Percentiles rank a stretch among this genome's conserved stretches.
These are phyloP conservation scores for Phyllotreta striolata DNA, from an alignment of 2,888 invertebrate species.

Conservation along the genomic window DNA sequence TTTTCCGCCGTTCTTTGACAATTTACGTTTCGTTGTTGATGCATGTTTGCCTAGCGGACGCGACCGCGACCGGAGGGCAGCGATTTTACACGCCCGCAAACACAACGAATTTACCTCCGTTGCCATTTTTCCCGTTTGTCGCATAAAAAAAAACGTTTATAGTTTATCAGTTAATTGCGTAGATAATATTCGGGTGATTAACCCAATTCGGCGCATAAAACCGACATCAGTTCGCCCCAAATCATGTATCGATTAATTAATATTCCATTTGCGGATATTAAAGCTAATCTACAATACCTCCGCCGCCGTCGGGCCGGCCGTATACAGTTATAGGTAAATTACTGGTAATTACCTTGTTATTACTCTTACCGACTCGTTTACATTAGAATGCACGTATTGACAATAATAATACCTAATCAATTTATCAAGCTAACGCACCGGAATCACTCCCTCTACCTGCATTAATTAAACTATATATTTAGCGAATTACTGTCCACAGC, in stretches of 20 bases:
- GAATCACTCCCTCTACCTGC: too few relatives aligned
- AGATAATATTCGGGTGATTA: constrained; percentile 7
- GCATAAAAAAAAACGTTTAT: not conserved
- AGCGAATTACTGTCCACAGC: too few relatives aligned
- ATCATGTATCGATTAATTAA: constrained; percentile 16
- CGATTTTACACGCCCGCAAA: too few relatives aligned
- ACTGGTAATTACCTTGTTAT: constrained; percentile 11
- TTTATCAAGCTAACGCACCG: too few relatives aligned
- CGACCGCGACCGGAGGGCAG: too few relatives aligned
- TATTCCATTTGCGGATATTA: constrained; percentile 16
- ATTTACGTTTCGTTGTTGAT: too few relatives aligned
- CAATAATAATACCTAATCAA: not conserved
- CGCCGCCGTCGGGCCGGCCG: constrained; percentile 7
- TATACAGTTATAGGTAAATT: constrained; percentile 21
- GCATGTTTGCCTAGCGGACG: too few relatives aligned
- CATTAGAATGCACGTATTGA: constrained; percentile 15
- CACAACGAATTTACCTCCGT: too few relatives aligned
- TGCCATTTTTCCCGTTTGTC: too few relatives aligned
- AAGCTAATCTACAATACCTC: constrained; percentile 14
- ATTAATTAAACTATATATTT: too few relatives aligned
- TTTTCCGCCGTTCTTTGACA: too few relatives aligned
- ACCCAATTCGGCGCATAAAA: not conserved
- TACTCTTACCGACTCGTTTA: constrained; percentile 12
- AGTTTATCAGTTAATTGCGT: too few relatives aligned
- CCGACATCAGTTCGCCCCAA: not conserved